Evolutionary conservation across 2,113 vertebrate genomes (phyloP).

Genomic region (Oncorhynchus kisutch): DNA sequence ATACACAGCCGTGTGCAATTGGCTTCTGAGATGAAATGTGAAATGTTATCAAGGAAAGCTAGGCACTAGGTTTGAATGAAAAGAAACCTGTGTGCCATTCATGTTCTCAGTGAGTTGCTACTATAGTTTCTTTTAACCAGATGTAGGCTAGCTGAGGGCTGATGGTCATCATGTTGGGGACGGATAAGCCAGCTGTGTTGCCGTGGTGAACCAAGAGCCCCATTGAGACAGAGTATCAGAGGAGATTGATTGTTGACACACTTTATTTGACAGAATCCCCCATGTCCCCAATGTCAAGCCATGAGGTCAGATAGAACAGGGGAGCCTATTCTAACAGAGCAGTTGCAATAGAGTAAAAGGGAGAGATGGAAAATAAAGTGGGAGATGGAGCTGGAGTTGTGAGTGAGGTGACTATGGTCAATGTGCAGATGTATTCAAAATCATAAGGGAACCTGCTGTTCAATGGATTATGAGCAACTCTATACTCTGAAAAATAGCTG

Average conservation of each 20-base stretch:
- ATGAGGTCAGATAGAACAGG: background rate
- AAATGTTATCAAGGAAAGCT: too few species aligned
- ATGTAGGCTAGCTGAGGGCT: background rate
- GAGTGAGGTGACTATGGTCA: too few species aligned
- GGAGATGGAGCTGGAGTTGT: too few species aligned
- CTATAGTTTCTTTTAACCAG: too few species aligned
- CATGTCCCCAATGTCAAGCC: background rate
- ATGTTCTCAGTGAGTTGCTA: too few species aligned
- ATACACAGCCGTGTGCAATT: background rate
- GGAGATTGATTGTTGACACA: conserved; percentile 15
- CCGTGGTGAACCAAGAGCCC: background rate
- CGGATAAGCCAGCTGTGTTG: conserved; percentile 1
- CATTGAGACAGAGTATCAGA: background rate
- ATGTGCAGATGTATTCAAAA: too few species aligned
- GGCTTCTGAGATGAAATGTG: too few species aligned
- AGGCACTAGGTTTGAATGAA: too few species aligned
- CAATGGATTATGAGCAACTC: too few species aligned
- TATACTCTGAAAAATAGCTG: too few species aligned
- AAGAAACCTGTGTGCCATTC: too few species aligned
- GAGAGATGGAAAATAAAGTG: background rate
- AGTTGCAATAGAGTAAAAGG: background rate
- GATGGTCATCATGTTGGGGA: background rate
- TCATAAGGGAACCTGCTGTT: too few species aligned
- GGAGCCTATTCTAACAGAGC: background rate
- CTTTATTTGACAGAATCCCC: background rate